These are phyloP conservation scores for Clarias fuscus DNA, from an alignment of 2,797 vertebrate genomes.

Conservation along the genomic window DNA sequence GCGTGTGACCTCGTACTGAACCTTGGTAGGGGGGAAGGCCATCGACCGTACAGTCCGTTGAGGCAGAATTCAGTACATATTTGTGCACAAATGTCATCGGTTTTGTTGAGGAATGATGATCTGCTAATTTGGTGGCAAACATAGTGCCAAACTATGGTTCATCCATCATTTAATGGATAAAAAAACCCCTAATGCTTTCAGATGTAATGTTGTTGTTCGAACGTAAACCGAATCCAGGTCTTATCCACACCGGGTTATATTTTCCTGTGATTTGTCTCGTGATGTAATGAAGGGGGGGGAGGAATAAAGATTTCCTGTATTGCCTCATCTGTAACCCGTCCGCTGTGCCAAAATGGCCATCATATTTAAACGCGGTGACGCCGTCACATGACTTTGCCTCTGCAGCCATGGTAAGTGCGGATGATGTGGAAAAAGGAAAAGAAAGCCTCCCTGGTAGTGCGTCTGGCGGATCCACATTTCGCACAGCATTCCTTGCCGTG, in stretches of 20 bases:
- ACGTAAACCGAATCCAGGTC: neutral
- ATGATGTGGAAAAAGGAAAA: constrained; percentile 62
- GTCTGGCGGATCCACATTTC: constrained; percentile 60
- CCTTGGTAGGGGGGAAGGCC: neutral
- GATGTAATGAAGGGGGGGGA: neutral
- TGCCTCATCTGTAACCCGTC: neutral
- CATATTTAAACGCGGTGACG: neutral
- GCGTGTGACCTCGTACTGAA: neutral
- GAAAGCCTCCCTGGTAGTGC: constrained; percentile 53
- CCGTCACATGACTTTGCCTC: constrained; percentile 36
- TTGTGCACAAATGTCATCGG: neutral
- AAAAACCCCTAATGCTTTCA: too few species aligned
- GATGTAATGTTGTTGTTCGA: neutral
- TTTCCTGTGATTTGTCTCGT: neutral
- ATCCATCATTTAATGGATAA: neutral
- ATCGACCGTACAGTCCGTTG: neutral
- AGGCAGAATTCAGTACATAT: neutral
- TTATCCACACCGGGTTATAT: neutral
- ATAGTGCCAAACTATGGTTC: neutral
- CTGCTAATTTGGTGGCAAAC: neutral
- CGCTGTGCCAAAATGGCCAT: neutral
- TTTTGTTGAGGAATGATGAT: neutral
- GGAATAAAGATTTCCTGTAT: too few species aligned
- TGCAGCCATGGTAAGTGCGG: constrained; percentile 49
- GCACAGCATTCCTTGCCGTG: constrained; percentile 61